Base-by-base conservation (phyloP, 2,113 vertebrate genomes). In the Sinocyclocheilus maitianheensis region DNA sequence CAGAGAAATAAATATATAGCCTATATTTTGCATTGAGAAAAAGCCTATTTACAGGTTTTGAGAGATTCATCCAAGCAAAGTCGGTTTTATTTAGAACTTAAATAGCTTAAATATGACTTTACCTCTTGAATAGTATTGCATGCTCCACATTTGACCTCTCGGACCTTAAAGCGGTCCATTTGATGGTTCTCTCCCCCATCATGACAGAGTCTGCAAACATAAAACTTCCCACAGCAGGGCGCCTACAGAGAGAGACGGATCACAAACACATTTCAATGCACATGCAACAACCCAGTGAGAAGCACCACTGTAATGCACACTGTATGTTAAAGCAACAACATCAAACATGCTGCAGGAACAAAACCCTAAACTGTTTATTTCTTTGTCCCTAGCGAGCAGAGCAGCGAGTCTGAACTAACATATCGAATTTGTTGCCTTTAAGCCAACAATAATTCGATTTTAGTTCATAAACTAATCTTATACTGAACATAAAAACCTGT, bases 161-260 rank as follows among this genome's bases (percentile, higher is more conserved):
- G 92, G 46, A 99, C 97, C 79, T 94, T 93, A 93, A 99, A 99
- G 0, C 97, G 96, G 77, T 99, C 96, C 93, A 98, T 94, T 84
- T 93, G 93, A 90, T 98, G 98, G 71, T 93, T 93, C 90, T 99
- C 97, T 40, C 92, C 92, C 78, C 88, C 95, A 86, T 99, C 98
- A 62, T 99, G 98, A 92, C 98, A 99, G 83, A 99, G 93, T 4
- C 97, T 95, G 89, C 98, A 99, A 26, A 95, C 93, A 51, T 98
- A 99, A 26, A 98, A 95, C 86, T 98, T 98, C 63, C 95, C 95
- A 94, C 98, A 99, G 89, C 98, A 99, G 53, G 97, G 97, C 1
- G 98, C 97, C 97, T 99, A 85, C 10, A 88, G 37, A 14, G 86
- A 8, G 86, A 8, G 4, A 83, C 53, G 77, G 51, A 77, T 14